phyloP scores from a whole-genome alignment of 2,113 vertebrate species.

The Onychostoma macrolepis region DNA sequence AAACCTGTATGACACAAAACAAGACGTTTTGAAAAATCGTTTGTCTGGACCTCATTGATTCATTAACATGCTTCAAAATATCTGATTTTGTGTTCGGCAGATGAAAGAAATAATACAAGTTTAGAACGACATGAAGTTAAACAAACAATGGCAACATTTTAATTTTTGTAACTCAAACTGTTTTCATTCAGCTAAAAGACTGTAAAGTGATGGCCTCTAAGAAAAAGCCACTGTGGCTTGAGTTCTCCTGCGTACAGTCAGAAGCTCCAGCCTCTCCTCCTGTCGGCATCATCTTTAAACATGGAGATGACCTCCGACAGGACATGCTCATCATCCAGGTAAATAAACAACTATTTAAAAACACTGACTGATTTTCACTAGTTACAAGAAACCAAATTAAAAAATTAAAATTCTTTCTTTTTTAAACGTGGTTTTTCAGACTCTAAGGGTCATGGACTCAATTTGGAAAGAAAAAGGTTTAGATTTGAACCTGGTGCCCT shows the following conservation, averaged over 20 bases:
- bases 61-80: not conserved
- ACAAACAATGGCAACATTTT: not conserved
- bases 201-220: constrained; percentile 82
- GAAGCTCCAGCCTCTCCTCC: constrained; percentile 59
- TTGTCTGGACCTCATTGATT: too few species aligned
- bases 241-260: constrained; percentile 72
- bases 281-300: constrained; percentile 81
- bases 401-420: not conserved
- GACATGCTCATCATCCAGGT: constrained; percentile 84
- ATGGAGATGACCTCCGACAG: constrained; percentile 83
- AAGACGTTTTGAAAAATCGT: too few species aligned
- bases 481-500: constrained; percentile 79
- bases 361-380: not conserved
- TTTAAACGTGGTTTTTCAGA: constrained; percentile 61
- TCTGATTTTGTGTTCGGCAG: not conserved
- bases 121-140: not conserved
- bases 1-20: too few species aligned
- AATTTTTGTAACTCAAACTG: not conserved
- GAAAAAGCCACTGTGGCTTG: constrained; percentile 83
- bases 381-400: not conserved
- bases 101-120: not conserved
- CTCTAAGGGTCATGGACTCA: constrained; percentile 78
- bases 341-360: not conserved
- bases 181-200: constrained; percentile 68
- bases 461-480: constrained; percentile 81